Percentiles rank a stretch among this genome's conserved stretches.
phyloP scores from a whole-genome alignment of 2,113 vertebrate genomes.

The Notechis scutatus region DNA sequence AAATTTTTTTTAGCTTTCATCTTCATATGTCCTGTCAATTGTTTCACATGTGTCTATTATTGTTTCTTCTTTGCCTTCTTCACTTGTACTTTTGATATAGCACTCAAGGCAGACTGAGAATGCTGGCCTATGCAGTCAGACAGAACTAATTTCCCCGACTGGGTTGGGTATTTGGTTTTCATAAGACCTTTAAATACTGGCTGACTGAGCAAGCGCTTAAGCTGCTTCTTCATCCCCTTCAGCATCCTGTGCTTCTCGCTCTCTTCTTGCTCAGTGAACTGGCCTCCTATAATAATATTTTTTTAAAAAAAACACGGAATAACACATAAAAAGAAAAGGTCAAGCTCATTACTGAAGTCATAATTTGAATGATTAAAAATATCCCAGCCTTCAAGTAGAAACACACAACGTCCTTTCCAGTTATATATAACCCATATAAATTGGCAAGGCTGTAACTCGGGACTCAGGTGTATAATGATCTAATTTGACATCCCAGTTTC shows the following conservation, averaged over 20 bases:
- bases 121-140: conserved; percentile 49
- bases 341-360: background rate
- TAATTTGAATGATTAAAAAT: background rate
- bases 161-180: conserved; percentile 91
- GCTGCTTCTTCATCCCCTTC: conserved; percentile 86
- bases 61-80: conserved; percentile 53
- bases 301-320: background rate
- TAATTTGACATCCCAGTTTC: background rate
- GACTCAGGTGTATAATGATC: background rate
- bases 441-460: background rate
- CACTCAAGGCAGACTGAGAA: conserved; percentile 75
- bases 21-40: background rate
- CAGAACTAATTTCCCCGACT: conserved; percentile 80
- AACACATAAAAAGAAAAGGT: background rate
- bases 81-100: conserved; percentile 66
- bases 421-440: background rate
- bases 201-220: conserved; percentile 82
- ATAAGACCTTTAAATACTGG: conserved; percentile 80
- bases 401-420: background rate
- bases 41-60: background rate
- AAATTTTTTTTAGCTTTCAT: background rate
- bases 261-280: conserved; percentile 73
- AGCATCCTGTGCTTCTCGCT: conserved; percentile 80
- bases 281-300: conserved; percentile 48
- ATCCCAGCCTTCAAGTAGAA: background rate